Base-by-base conservation (phyloP, 2,797 vertebrate species). In the Perodicticus potto region DNA sequence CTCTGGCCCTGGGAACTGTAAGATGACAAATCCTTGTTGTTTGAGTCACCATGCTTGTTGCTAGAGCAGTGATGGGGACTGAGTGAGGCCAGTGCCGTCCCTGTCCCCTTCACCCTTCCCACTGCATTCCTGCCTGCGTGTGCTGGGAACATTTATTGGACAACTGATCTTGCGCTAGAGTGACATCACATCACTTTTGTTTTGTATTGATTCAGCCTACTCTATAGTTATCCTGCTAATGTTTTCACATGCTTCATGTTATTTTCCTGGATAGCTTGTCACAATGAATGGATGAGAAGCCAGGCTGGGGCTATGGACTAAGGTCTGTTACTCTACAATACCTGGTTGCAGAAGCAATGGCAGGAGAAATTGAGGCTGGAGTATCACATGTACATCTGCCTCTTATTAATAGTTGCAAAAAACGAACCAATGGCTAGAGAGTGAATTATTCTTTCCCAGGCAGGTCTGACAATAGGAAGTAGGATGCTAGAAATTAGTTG, bases 21-120 rank as follows among this genome's bases (percentile, higher is more conserved):
- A 80, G 23, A 69, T 74, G 67, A 80, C 55, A 55, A 2, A 69
- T 85, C 32, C 73, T 4, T 7, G 10, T 34, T 61, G n/a, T 67
- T 78, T 55, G 57, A 88, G 61, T 11, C 8, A 45, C 55, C 1
- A n/a, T 7, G 5, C 4, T 61, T 59, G 5, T 73, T 72, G 5
- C 29, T 67, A 0, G 0, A 77, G 23, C 10, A 85, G 14, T 27
- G 45, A 43, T 19, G 86, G 20, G 2, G 80, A 93, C 22, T 37
- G 29, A 53, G 78, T 37, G 9, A 9, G 4, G 0, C 16, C 7
- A 4, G 0, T 9, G 0, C 40, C 12, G 2, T 69, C 86, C 9
- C 1, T 78, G 25, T 78, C 53, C 45, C 27, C 3, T 57, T 69
- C 22, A 5, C 25, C 1, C 9, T 77, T 32, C 67, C 70, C 63